These are phyloP conservation scores for Furcifer pardalis DNA, from an alignment of 2,797 vertebrate species.

Conservation along the genomic window DNA sequence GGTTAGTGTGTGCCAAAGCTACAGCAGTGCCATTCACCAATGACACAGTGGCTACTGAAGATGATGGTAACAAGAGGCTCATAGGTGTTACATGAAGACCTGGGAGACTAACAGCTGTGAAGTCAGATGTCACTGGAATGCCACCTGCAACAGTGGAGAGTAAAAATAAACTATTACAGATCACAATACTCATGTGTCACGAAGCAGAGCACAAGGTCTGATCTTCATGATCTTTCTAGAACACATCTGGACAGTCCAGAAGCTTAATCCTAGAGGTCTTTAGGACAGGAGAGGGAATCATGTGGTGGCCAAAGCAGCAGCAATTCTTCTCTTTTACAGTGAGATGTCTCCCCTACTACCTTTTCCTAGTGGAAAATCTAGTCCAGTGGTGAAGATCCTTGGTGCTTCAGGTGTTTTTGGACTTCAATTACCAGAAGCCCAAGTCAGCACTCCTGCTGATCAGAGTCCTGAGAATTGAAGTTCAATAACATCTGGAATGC, in stretches of 20 bases:
- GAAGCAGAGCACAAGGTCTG: background rate
- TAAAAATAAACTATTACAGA: slow-evolving; percentile 20
- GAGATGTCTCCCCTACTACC: too few species aligned
- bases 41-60: slow-evolving; percentile 75
- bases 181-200: background rate
- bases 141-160: slow-evolving; percentile 69
- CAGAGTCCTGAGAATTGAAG: too few species aligned
- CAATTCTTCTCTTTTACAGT: too few species aligned
- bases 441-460: too few species aligned
- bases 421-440: too few species aligned
- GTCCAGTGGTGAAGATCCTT: too few species aligned
- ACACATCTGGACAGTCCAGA: background rate
- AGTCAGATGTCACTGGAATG: slow-evolving; percentile 73
- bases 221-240: background rate
- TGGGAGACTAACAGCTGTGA: slow-evolving; percentile 75
- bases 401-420: too few species aligned
- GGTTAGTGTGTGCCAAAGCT: slow-evolving; percentile 61
- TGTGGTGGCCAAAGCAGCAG: too few species aligned
- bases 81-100: slow-evolving; percentile 77
- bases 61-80: slow-evolving; percentile 77
- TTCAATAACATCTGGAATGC: too few species aligned
- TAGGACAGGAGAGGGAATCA: background rate
- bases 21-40: slow-evolving; percentile 68
- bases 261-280: background rate
- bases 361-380: too few species aligned